Evolutionary conservation across 1,140 invertebrate species (phyloP).

Genomic region (Heliconius eleuchia): DNA sequence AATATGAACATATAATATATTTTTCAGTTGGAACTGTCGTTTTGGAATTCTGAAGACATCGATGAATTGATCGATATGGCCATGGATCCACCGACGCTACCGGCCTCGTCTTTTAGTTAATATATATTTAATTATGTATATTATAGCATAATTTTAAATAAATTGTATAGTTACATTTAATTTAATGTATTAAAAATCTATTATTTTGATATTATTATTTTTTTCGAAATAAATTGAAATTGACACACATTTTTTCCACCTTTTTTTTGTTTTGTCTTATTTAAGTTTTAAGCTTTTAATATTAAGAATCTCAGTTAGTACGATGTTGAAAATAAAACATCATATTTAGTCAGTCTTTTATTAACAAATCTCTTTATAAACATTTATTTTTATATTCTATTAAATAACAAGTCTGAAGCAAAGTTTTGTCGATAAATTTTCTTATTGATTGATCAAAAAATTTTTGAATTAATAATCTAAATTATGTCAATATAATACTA

Average conservation of each 20-base stretch:
- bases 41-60: constrained; percentile 70
- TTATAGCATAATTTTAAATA: constrained; percentile 1
- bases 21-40: constrained; percentile 65
- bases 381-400: neutral
- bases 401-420: too few species aligned
- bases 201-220: neutral
- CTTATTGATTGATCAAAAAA: too few species aligned
- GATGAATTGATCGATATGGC: constrained; percentile 72
- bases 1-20: neutral
- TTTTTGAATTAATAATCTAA: too few species aligned
- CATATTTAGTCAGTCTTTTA: neutral
- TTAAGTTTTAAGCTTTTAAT: neutral
- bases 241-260: neutral
- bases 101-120: constrained; percentile 52
- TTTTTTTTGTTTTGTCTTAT: neutral
- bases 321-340: neutral
- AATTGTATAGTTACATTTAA: constrained; percentile 13
- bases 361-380: neutral
- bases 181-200: constrained; percentile 3
- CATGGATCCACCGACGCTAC: constrained; percentile 63
- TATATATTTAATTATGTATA: constrained; percentile 19
- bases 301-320: too few species aligned
- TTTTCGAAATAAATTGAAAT: neutral
- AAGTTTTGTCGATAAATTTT: too few species aligned
- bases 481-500: too few species aligned